Conservation (phyloP, 2,888 invertebrate genomes). For the Microchrysa polita region DNA sequence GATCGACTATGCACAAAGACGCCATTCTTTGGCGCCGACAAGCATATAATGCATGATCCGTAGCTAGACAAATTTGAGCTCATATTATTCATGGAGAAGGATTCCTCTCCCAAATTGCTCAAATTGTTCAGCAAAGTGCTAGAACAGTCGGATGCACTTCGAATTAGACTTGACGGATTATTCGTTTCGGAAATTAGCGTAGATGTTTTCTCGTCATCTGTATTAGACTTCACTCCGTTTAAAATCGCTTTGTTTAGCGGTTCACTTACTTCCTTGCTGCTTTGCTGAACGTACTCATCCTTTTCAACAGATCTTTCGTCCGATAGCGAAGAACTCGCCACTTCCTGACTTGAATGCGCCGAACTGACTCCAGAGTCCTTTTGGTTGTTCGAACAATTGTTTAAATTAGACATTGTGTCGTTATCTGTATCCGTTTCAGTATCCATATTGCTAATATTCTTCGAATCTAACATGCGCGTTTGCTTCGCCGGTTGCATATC, state of each 20-base stretch:
- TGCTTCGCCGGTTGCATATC: conserved; percentile 6
- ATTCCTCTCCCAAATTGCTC: background rate
- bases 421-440: conserved; percentile 38
- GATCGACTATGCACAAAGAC: conserved; percentile 74
- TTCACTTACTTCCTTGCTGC: conserved; percentile 49
- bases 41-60: conserved; percentile 70
- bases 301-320: conserved; percentile 46
- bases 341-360: conserved; percentile 54
- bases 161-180: conserved; percentile 13
- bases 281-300: conserved; percentile 41
- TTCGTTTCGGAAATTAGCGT: conserved; percentile 1
- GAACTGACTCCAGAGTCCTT: conserved; percentile 56
- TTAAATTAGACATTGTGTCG: conserved; percentile 16
- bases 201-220: background rate
- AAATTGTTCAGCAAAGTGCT: conserved; percentile 22
- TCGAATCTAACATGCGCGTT: background rate
- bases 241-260: conserved; percentile 49
- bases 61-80: conserved; percentile 31
- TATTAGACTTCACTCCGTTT: conserved; percentile 15
- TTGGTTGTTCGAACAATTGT: conserved; percentile 32
- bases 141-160: conserved; percentile 30
- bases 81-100: conserved; percentile 21
- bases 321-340: conserved; percentile 22
- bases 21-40: conserved; percentile 71
- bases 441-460: conserved; percentile 44